Evolutionary conservation across 30 jellyfish, hydroid and myxozoan species (phyloP), one percentile per base, ranked within the genome.

Genomic region (Turritopsis rubra): DNA sequence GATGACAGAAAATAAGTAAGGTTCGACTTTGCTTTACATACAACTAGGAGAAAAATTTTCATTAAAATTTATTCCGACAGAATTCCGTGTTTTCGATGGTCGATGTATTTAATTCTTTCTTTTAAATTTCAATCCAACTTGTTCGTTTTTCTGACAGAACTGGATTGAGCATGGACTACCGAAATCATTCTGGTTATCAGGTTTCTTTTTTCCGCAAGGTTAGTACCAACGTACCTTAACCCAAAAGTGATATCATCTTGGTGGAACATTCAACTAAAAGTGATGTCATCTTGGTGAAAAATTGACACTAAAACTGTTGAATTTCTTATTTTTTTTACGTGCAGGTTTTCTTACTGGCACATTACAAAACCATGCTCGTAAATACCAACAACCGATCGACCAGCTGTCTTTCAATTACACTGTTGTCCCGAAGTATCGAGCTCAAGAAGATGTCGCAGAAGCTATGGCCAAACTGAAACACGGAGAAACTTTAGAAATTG

Each of bases 141-240:
- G 60, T 41, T 41, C 13, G 60, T 41, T 41, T 3, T 3, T 41
- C 60, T 41, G 60, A 3, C 60, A 92, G 98, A 80, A 71, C 41
- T 92, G 98, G 98, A 92, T 92, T 21, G 85, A 83, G 29, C 95
- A 85, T 71, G 98, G 98, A 31, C 87, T 73, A 73, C 98, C 98
- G 66, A 92, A 92, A 81, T 92, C 98, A 29, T 88, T 92, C 77
- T 92, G 98, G 98, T 60, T 92, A 16, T 92, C 98, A n/a, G 98
- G 98, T 16, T 92, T 92, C 84, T 92, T 92, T 80, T 92, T 92
- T 75, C 98, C 98, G 1, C 98, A 92, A 88, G 98, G 98, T 92
- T 54, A 65, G 28, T 24, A 41, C 60, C 5, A 41, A 41, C 60
- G 60, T 41, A 41, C 60, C 5, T 41, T 41, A 3, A 41, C 5